These are phyloP conservation scores for Leptopterna dolabrata DNA, from an alignment of 2,888 invertebrate genomes.

Conservation along the genomic window DNA sequence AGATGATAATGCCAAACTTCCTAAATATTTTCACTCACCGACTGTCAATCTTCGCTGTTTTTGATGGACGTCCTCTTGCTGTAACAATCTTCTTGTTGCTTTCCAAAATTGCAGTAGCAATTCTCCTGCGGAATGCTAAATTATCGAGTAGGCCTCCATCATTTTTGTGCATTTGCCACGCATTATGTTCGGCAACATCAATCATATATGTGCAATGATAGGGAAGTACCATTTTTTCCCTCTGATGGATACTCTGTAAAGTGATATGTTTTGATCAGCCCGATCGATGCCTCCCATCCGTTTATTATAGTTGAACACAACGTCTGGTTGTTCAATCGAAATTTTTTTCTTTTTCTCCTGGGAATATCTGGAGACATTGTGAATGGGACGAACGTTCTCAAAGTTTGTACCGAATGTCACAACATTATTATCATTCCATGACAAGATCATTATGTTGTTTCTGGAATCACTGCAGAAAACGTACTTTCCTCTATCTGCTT, in stretches of 20 bases:
- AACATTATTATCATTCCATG: constrained; percentile 45
- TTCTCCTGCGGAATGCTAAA: constrained; percentile 60
- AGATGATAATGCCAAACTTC: not conserved
- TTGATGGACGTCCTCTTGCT: constrained; percentile 10
- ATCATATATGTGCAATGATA: constrained; percentile 60
- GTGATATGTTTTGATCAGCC: not conserved
- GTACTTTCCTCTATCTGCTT: not conserved
- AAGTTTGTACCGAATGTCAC: constrained; percentile 43
- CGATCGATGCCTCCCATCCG: constrained; percentile 50
- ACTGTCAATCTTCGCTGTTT: not conserved
- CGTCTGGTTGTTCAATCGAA: not conserved
- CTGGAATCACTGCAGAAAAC: not conserved
- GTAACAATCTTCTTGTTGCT: not conserved
- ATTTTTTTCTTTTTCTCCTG: constrained; percentile 1
- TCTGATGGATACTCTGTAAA: not conserved
- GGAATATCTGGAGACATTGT: constrained; percentile 24
- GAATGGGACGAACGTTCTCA: not conserved
- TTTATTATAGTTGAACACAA: constrained; percentile 24
- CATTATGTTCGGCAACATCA: constrained; percentile 63
- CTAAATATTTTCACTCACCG: not conserved
- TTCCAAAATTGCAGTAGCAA: constrained; percentile 56
- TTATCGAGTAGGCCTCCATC: constrained; percentile 61
- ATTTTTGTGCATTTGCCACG: constrained; percentile 62
- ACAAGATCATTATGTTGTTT: not conserved
- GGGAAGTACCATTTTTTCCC: too few relatives aligned